Evolutionary conservation across 2,113 vertebrate species (phyloP).

Genomic region (Acrocephalus kingi): DNA sequence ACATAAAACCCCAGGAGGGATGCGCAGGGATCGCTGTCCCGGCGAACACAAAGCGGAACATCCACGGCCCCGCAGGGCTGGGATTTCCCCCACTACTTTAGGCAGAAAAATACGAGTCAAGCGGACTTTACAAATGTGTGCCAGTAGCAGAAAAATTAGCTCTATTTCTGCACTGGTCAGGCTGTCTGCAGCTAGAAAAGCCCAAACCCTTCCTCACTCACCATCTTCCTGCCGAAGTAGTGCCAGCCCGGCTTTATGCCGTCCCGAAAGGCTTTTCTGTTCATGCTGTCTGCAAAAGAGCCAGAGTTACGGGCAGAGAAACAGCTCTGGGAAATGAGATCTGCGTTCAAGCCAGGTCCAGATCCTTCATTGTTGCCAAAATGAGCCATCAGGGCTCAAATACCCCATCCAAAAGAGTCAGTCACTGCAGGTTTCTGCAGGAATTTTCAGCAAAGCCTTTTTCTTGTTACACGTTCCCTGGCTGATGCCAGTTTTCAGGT

Average conservation of each 20-base stretch:
- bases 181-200: rapidly evolving
- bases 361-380: rapidly evolving
- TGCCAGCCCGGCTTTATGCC: conserved; percentile 89
- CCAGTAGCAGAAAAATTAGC: not conserved
- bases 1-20: not conserved
- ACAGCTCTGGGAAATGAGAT: rapidly evolving
- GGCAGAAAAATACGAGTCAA: rapidly evolving
- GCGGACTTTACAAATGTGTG: rapidly evolving
- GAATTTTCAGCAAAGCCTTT: not conserved
- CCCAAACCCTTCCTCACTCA: conserved; percentile 55
- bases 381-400: not conserved
- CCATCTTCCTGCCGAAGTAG: conserved; percentile 95
- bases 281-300: conserved; percentile 79
- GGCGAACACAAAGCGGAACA: not conserved
- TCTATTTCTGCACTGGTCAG: not conserved
- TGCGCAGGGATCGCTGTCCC: rapidly evolving
- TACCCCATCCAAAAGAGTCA: rapidly evolving
- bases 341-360: rapidly evolving
- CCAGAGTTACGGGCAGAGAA: not conserved
- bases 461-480: no score
- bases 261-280: conserved; percentile 86
- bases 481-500: not conserved
- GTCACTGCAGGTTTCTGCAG: not conserved
- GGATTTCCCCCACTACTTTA: not conserved
- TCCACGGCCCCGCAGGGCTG: not conserved